Conservation (phyloP, 2,113 vertebrate species). For the Ptilorrhoa leucosticta region DNA sequence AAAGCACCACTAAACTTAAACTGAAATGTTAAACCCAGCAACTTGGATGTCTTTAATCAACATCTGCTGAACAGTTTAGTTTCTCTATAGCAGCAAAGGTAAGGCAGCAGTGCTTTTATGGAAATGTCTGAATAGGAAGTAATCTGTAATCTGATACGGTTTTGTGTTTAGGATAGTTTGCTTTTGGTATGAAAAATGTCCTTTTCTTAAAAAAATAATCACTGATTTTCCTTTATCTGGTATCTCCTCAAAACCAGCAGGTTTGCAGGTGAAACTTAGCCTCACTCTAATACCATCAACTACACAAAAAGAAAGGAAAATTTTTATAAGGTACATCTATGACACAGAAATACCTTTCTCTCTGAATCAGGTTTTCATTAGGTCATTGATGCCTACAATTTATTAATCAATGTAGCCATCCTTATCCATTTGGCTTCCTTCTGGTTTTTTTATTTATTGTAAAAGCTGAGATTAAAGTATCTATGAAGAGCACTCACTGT, state of each 20-base stretch:
- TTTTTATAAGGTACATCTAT: background rate
- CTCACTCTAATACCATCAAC: background rate
- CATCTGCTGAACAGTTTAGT: slow-evolving; percentile 64
- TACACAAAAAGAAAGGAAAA: background rate
- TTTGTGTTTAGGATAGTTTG: background rate
- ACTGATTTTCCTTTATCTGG: background rate
- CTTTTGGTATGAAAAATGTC: background rate
- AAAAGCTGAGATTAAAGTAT: background rate
- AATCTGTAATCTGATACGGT: background rate
- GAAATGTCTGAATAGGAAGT: background rate
- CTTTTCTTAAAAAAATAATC: background rate
- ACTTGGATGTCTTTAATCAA: slow-evolving; percentile 54
- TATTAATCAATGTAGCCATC: background rate
- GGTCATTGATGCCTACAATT: background rate
- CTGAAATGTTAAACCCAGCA: slow-evolving; percentile 29
- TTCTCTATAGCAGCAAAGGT: background rate
- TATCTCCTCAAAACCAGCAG: background rate
- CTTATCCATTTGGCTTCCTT: background rate
- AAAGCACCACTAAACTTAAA: slow-evolving; percentile 55
- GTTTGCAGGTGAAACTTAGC: background rate
- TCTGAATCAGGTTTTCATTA: background rate
- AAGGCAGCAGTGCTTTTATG: background rate
- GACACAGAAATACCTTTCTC: background rate
- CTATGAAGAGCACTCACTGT: background rate
- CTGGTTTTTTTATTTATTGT: background rate